Evolutionary conservation across 2,797 vertebrate genomes (phyloP).

Genomic region (Lophotriccus pileatus): DNA sequence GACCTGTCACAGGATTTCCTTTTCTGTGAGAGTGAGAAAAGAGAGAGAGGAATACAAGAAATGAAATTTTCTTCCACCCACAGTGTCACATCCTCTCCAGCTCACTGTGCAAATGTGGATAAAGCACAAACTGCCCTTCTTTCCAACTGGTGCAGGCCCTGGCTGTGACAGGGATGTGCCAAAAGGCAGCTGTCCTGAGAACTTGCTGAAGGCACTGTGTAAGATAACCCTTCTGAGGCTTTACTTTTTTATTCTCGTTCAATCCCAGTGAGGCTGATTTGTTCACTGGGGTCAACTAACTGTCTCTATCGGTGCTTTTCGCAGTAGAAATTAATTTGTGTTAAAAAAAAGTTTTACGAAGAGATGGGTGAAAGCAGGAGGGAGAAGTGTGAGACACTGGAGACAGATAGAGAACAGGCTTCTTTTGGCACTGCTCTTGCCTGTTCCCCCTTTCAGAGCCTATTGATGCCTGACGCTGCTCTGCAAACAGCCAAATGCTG

Average conservation of each 20-base stretch:
- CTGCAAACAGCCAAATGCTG: neutral
- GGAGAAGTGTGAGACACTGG: neutral
- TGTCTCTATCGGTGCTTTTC: neutral
- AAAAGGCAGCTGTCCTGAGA: neutral
- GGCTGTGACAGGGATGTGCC: neutral
- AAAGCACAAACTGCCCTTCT: neutral
- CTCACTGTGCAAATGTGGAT: neutral
- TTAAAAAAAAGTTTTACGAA: neutral
- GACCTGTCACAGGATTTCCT: neutral
- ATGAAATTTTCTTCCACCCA: neutral
- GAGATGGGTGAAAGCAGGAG: neutral
- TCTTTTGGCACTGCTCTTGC: neutral
- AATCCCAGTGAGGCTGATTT: neutral
- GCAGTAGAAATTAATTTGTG: neutral
- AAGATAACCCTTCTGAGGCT: neutral
- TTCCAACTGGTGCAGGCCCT: neutral
- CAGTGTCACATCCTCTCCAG: neutral
- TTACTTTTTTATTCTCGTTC: neutral
- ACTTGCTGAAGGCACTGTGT: neutral
- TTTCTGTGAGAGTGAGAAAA: neutral
- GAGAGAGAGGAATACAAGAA: neutral
- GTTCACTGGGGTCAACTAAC: neutral
- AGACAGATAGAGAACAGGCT: neutral
- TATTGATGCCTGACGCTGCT: neutral
- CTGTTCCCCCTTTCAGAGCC: neutral